Base-by-base conservation (phyloP, 2,797 vertebrate species). In the Trachops cirrhosus region DNA sequence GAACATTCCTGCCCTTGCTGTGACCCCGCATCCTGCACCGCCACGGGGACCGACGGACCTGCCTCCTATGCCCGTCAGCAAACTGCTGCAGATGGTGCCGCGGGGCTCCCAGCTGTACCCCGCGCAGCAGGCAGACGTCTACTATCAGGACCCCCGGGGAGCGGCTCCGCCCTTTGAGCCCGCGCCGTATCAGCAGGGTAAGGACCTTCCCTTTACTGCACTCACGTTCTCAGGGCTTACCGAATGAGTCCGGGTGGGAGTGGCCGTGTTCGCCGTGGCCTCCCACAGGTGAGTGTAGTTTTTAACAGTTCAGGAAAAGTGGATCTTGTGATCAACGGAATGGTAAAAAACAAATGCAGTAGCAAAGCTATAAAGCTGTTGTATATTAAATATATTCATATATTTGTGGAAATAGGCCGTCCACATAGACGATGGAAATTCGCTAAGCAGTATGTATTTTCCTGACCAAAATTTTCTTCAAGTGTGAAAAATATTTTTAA, bases 151-250 rank as follows among this genome's bases (percentile, higher is more conserved):
- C 80, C 97, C 98, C 71, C 98, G 99, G 87, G 99, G 99, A 64
- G 98, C 99, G 78, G 99, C 99, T 2, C 99, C 99, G 68, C 99
- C 99, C 0, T 99, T 99, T 98, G 99, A 99, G 39, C 97, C 98
- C 91, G 97, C 99, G 0, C 99, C 99, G 57, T 99, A 99, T 96
- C 98, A 99, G 26, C 97, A 99, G 98, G 99, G 99, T 99, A 98
- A 97, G 93, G 21, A 54, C 39, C 24, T 79, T 94, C 84, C 24
- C 64, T 83, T 93, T 84, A 48, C 73, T 18, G 95, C 29, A 5
- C 24, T 93, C 37, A 41, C n/a, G 87, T 91, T 89, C 57, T 73
- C 93, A 94, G 64, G 67, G 26, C 9, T 78, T 88, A 34, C 24
- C 86, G 34, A 80, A 54, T 8, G 44, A 5, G 52, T 70, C 19